Conservation (phyloP, 1,140 invertebrate genomes). For the Oscheius sp. region DNA sequence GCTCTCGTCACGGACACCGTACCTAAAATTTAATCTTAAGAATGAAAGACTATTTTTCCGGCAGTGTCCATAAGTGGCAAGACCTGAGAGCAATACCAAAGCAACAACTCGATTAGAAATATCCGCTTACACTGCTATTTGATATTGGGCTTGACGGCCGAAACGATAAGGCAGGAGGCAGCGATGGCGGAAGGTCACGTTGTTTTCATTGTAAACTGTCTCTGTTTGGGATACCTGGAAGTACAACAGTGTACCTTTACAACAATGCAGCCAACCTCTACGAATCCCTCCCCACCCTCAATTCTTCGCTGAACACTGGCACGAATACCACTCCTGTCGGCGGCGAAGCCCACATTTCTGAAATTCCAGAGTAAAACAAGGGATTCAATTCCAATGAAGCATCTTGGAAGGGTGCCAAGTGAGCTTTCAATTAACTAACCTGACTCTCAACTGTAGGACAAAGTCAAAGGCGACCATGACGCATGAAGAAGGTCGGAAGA, state of each 20-base stretch:
- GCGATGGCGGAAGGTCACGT: constrained; percentile 8
- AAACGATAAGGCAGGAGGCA: constrained; percentile 8
- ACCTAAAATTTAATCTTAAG: constrained; percentile 10
- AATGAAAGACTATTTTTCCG: no score
- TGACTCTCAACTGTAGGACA: background rate
- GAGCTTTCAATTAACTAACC: background rate
- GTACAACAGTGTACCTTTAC: background rate
- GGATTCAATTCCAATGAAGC: background rate
- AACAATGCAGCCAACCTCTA: background rate
- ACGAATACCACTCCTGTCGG: background rate
- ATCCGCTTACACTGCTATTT: background rate
- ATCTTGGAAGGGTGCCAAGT: background rate
- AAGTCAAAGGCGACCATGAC: constrained; percentile 1
- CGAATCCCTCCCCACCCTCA: background rate
- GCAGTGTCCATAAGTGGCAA: no score
- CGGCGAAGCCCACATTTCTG: background rate
- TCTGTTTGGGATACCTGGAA: constrained; percentile 24
- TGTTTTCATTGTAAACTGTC: constrained; percentile 5
- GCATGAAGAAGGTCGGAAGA: background rate
- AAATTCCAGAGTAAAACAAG: background rate
- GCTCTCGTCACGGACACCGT: constrained; percentile 10
- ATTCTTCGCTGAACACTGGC: background rate
- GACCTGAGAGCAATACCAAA: no score
- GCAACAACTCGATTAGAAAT: background rate
- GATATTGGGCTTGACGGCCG: background rate